Percentiles rank a stretch among this genome's conserved stretches.
Conservation (phyloP, 1,140 invertebrate genomes). For the Heliconius himera region DNA sequence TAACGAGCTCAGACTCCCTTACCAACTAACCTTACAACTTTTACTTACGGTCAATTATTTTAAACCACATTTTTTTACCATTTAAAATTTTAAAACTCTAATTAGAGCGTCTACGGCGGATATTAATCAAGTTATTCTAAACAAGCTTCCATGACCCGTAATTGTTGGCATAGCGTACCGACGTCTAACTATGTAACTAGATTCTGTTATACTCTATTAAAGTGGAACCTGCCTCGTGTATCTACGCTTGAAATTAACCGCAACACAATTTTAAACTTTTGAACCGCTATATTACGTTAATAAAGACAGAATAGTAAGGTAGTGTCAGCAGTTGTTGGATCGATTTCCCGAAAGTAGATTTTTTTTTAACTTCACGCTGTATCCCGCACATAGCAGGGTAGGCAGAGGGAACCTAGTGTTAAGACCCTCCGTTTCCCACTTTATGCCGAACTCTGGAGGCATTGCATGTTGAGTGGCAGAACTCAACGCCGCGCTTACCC, state of each 20-base stretch:
- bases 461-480: too few relatives aligned
- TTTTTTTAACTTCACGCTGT: too few relatives aligned
- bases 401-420: too few relatives aligned
- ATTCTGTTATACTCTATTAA: constrained; percentile 11
- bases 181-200: constrained; percentile 6
- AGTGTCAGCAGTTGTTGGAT: neutral
- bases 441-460: too few relatives aligned
- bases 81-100: neutral
- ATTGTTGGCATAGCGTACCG: constrained; percentile 8
- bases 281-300: neutral
- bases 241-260: neutral
- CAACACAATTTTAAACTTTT: constrained; percentile 5
- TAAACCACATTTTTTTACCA: too few relatives aligned
- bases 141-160: constrained; percentile 3
- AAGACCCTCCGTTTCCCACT: too few relatives aligned
- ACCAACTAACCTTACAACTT: too few relatives aligned
- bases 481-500: too few relatives aligned
- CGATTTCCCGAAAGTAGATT: neutral
- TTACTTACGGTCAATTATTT: too few relatives aligned
- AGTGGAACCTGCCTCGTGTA: neutral
- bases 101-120: neutral
- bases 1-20: too few relatives aligned
- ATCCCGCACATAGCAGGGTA: too few relatives aligned
- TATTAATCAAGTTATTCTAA: constrained; percentile 13
- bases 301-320: neutral